phyloP scores from a whole-genome alignment of 1,140 invertebrate species.

The Halyomorpha halys region DNA sequence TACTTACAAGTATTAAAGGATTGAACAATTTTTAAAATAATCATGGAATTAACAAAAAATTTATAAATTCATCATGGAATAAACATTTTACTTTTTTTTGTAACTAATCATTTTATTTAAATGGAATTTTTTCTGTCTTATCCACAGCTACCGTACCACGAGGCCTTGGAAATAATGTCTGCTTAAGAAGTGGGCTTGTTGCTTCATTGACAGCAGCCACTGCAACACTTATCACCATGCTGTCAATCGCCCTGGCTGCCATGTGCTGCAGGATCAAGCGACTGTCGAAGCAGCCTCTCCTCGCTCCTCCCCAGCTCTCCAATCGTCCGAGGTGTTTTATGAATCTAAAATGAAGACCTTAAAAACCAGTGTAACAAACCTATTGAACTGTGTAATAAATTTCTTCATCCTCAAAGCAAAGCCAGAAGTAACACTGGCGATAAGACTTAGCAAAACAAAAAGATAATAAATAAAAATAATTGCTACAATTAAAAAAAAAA shows the following conservation, averaged over 20 bases:
- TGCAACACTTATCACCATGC: constrained; percentile 53
- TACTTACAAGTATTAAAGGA: too few relatives aligned
- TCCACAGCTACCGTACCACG: constrained; percentile 36
- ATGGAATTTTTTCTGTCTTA: too few relatives aligned
- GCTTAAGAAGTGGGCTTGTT: constrained; percentile 62
- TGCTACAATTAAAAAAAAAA: neutral
- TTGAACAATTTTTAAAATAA: too few relatives aligned
- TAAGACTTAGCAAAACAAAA: neutral
- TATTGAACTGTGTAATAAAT: neutral
- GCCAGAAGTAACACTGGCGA: neutral
- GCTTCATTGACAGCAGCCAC: constrained; percentile 59
- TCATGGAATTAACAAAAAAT: too few relatives aligned
- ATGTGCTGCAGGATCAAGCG: constrained; percentile 58
- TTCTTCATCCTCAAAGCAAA: neutral
- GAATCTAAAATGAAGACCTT: constrained; percentile 16
- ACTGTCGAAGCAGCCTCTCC: constrained; percentile 33
- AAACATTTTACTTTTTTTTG: too few relatives aligned
- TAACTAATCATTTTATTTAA: too few relatives aligned
- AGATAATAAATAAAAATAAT: neutral
- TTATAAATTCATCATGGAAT: too few relatives aligned
- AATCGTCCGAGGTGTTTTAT: constrained; percentile 22
- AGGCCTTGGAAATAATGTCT: constrained; percentile 43
- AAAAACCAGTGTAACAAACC: neutral
- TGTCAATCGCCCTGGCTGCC: constrained; percentile 54
- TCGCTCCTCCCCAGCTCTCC: constrained; percentile 9